Base-by-base conservation (phyloP, 2,797 vertebrate genomes). In the Hephaestus fuliginosus region DNA sequence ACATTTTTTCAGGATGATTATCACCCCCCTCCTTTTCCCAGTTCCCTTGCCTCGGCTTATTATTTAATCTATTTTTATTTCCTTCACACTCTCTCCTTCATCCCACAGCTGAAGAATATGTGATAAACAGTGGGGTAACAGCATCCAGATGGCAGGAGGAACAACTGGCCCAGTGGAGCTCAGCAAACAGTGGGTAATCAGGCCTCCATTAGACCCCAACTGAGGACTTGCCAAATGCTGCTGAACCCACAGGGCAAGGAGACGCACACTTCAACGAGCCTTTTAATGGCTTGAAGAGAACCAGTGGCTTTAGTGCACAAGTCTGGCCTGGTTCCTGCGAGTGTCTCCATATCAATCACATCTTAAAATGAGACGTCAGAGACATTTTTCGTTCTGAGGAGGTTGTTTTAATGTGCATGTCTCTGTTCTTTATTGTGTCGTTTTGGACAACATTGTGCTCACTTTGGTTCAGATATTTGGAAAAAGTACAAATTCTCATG, bases 111-210 rank as follows among this genome's bases (percentile, higher is more conserved):
- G 66, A 80, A 58, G 74, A 85, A 80, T 79, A 76, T 70, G 77
- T 83, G 78, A 91, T 89, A 91, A 92, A 91, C 75, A 84, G 30
- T 72, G 69, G 49, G 44, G 78, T 93, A 95, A 94, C 76, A 84
- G 70, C 85, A 92, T 92, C 84, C 92, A 95, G 87, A 94, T 94
- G 93, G 86, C 70, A 61, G 70, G 55, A 88, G 53, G 69, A 93
- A 79, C 72, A 83, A 84, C 74, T 78, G 69, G 83, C 74, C 78
- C 43, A 49, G 66, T 44, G 66, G 56, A 78, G 74, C 82, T 90
- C 71, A 74, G 78, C 69, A 91, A 89, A 90, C 81, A 81, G 82
- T 88, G 76, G 80, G 82, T 86, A 93, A 89, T 89, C 84, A 89
- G 88, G 80, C 70, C 77, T 92, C 89, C 75, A 86, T 88, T 85